Base-by-base conservation (phyloP, 2,797 vertebrate species). In the Hypotaenidia philippensis region DNA sequence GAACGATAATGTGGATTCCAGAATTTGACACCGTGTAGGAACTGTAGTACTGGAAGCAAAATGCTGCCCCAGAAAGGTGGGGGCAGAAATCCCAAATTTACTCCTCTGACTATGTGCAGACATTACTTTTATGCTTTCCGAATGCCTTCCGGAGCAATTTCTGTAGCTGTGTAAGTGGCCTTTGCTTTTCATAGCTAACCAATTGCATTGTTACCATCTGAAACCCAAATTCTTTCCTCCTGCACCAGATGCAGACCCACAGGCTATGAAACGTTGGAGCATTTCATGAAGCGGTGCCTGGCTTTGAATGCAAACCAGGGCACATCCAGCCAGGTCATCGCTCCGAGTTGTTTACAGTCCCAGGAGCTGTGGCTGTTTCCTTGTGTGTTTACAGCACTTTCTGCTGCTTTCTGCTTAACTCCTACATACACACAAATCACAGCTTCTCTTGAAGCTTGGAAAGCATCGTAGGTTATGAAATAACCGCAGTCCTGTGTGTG, bases 171-270 rank as follows among this genome's bases (percentile, higher is more conserved):
- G 69, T 63, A 69, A 91, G 89, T 75, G 83, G 72, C 87, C 80
- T 87, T 78, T 93, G 93, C 94, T 90, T 97, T 94, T 94, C 72
- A 57, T 64, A 45, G 75, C 80, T 95, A 91, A 83, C 89, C 87
- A 71, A 87, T 75, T 36, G 86, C 89, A 70, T 92, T 91, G 90
- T 91, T 93, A 65, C 84, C 47, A 76, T 92, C 92, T 96, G 94
- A 95, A 94, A 50, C 83, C 79, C 69, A 85, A 66, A 70, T 89
- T 74, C 90, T 87, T 89, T 89, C 57, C 83, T 93, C 71, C 87
- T 89, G 93, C 90, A 96, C 78, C 93, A 96, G 95, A 92, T 96
- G 94, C 91, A 96, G 84, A 65, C 72, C 95, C 84, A 85, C 71
- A 56, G 94, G 92, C 94, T 86, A 94, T 78, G 84, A 94, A 93